These are phyloP conservation scores for Stictonetta naevosa DNA, from an alignment of 2,113 vertebrate genomes.

Conservation along the genomic window DNA sequence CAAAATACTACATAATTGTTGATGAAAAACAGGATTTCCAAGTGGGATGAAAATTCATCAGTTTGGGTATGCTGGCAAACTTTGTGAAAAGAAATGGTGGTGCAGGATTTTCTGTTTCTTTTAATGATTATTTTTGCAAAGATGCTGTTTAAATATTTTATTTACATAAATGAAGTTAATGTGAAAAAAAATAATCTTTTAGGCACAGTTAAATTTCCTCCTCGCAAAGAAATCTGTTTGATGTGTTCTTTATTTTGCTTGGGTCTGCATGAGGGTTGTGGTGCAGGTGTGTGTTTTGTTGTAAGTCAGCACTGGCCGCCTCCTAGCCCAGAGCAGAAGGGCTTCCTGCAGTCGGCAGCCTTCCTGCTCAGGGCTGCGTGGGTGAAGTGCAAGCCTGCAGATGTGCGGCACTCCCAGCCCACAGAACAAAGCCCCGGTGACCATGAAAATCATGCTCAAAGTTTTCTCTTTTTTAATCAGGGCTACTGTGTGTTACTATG, in stretches of 20 bases:
- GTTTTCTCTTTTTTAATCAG: not conserved
- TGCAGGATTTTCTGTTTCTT: not conserved
- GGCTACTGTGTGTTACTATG: not conserved
- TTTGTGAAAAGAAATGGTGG: not conserved
- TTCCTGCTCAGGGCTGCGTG: not conserved
- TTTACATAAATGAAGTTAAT: not conserved
- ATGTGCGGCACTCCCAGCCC: not conserved
- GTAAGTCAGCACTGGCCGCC: not conserved
- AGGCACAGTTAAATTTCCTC: not conserved
- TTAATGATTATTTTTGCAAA: not conserved
- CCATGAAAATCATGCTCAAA: not conserved
- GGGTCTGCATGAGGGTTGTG: not conserved
- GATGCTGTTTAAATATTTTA: not conserved
- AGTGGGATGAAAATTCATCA: not conserved
- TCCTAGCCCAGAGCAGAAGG: not conserved
- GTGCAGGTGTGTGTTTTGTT: not conserved
- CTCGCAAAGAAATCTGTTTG: not conserved
- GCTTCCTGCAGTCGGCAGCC: not conserved
- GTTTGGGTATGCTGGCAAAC: not conserved
- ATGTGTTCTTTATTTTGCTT: slow-evolving; percentile 8
- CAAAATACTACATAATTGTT: not conserved
- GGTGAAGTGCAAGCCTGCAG: not conserved
- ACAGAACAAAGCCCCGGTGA: not conserved
- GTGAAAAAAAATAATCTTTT: not conserved
- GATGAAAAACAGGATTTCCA: slow-evolving; percentile 22